A percentile compares a stretch with the other conserved stretches of the same genome.
Conservation (phyloP, 2,888 invertebrate species). For the Silvanus unidentatus region DNA sequence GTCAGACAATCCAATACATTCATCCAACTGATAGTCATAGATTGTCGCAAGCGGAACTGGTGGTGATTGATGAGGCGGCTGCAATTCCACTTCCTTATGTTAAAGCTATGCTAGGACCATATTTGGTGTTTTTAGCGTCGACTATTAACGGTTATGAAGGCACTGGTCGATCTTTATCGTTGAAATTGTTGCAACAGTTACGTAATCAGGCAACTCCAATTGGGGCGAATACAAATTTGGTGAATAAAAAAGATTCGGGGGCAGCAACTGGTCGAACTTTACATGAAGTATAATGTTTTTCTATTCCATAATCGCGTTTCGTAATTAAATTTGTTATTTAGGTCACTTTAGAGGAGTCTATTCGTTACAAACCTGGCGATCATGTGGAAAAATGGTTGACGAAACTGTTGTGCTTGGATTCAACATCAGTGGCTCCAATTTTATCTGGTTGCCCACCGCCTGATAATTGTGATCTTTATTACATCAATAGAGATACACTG, state of each 20-base stretch:
- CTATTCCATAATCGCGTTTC: no score
- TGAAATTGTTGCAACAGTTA: slow-evolving; percentile 90
- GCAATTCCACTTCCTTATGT: slow-evolving; percentile 95
- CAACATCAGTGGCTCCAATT: slow-evolving; percentile 60
- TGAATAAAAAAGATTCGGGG: slow-evolving; percentile 43
- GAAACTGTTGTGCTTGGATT: slow-evolving; percentile 84
- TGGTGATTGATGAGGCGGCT: slow-evolving; percentile 98
- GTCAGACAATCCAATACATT: slow-evolving; percentile 95
- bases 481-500: slow-evolving; percentile 84
- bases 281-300: no score
- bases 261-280: slow-evolving; percentile 51
- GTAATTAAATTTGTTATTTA: no score
- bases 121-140: slow-evolving; percentile 90
- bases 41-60: slow-evolving; percentile 86
- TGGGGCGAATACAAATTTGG: slow-evolving; percentile 50
- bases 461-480: slow-evolving; percentile 79
- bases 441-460: slow-evolving; percentile 84
- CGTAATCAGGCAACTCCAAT: slow-evolving; percentile 55
- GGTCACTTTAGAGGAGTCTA: slow-evolving; percentile 88
- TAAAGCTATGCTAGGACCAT: slow-evolving; percentile 81
- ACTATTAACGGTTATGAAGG: slow-evolving; percentile 99
- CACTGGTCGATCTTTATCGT: slow-evolving; percentile 89
- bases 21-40: slow-evolving; percentile 86
- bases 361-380: slow-evolving; percentile 85
- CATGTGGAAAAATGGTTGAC: slow-evolving; percentile 88